These are phyloP conservation scores for Melieria crassipennis DNA, from an alignment of 2,888 invertebrate species.

Conservation along the genomic window DNA sequence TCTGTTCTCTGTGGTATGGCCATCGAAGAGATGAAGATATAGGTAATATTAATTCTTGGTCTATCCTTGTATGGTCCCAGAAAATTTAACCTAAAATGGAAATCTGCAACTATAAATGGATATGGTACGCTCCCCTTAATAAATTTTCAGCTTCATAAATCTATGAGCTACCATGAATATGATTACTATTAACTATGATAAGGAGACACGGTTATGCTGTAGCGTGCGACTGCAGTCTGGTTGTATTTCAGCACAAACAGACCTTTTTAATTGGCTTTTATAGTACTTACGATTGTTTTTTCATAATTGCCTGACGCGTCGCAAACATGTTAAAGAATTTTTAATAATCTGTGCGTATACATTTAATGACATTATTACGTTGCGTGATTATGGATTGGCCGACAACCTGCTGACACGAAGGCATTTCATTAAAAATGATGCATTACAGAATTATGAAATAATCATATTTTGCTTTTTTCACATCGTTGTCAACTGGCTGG, in stretches of 20 bases:
- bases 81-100: too few relatives aligned
- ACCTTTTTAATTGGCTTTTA: too few relatives aligned
- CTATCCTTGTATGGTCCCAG: too few relatives aligned
- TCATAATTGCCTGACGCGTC: background rate
- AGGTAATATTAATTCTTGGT: too few relatives aligned
- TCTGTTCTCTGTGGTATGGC: too few relatives aligned
- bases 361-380: conserved; percentile 32
- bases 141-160: too few relatives aligned
- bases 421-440: conserved; percentile 31
- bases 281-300: background rate
- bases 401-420: background rate
- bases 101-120: too few relatives aligned
- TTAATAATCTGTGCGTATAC: background rate
- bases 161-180: too few relatives aligned
- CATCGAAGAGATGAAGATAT: too few relatives aligned
- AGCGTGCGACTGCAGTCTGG: background rate
- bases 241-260: too few relatives aligned
- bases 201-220: background rate
- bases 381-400: background rate
- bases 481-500: background rate
- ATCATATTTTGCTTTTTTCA: background rate
- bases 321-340: background rate
- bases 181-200: background rate
- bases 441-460: conserved; percentile 31
- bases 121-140: too few relatives aligned